Evolutionary conservation across 2,888 invertebrate genomes (phyloP), one percentile per base, ranked within the genome.

Genomic region (Mesorhabditis spiculigera): DNA sequence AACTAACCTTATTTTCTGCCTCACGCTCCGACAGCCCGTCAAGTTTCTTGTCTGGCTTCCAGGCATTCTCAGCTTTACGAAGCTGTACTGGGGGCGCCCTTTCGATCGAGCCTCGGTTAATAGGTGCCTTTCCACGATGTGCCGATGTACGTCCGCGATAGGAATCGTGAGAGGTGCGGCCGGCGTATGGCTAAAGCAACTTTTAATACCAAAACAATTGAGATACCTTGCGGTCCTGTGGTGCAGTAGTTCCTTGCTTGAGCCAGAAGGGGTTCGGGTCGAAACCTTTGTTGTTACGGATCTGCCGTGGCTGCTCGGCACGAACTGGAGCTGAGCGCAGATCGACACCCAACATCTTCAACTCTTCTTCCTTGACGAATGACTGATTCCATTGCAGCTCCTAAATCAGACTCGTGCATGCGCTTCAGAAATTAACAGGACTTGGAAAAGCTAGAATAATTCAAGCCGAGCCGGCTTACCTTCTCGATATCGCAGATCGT

Each of bases 11-110:
- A 13, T 50, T 50, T n/a, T 50, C n/a, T 10, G n/a, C n/a, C n/a
- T 50, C 58, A 50, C 42, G 45, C 16, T 66, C 16, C n/a, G 28
- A 42, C 5, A 28, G 45, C 67, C 13, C 50, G 50, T 28, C 64
- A 65, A 28, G 69, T 68, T 6, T 69, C 63, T 75, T 72, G 5
- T 77, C 78, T 10, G 79, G 73, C 71, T 80, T 80, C 82, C 82
- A 82, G 3, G 82, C 82, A 58, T 77, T 75, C 68, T 75, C 75
- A 6, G 76, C 73, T 16, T 74, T 73, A 61, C 73, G 72, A 41
- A 78, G 63, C 5, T 74, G 69, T 8, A 71, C 65, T 10, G 69
- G 45, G 50, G 65, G 70, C 10, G 71, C 69, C 65, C 73, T 45
- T 63, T 75, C 75, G 64, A 75, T 75, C 2, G 75, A 75, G 4